A percentile compares a stretch with the other conserved stretches of the same genome.
Conservation (phyloP, 2,888 invertebrate species). For the Drosophila pseudotakahashii region DNA sequence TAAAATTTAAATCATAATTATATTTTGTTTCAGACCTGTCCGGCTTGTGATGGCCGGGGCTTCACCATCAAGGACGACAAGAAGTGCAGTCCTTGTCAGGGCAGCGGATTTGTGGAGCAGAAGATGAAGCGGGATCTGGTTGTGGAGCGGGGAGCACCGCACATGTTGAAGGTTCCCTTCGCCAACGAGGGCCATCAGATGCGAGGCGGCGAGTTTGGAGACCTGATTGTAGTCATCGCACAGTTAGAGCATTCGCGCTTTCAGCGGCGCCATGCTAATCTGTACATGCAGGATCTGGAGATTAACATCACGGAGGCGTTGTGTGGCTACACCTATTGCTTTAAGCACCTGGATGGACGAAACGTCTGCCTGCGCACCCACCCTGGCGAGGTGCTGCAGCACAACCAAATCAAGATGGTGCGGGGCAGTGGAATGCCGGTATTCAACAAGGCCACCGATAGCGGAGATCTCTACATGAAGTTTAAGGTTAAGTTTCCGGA, state of each 20-base stretch:
- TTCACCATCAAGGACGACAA: slow-evolving; percentile 92
- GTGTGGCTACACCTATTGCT: slow-evolving; percentile 93
- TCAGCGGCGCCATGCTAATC: slow-evolving; percentile 90
- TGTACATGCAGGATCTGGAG: slow-evolving; percentile 88
- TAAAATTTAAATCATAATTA: no score
- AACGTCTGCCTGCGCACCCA: slow-evolving; percentile 91
- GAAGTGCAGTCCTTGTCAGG: slow-evolving; percentile 92
- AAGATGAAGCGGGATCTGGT: slow-evolving; percentile 94
- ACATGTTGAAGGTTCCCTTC: slow-evolving; percentile 93
- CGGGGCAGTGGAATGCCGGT: slow-evolving; percentile 96
- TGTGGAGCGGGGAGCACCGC: slow-evolving; percentile 95
- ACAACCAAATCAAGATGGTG: slow-evolving; percentile 91
- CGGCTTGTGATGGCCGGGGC: slow-evolving; percentile 89
- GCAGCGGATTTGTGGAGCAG: slow-evolving; percentile 92
- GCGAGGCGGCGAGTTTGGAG: slow-evolving; percentile 93
- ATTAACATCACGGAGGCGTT: slow-evolving; percentile 94
- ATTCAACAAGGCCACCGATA: slow-evolving; percentile 92
- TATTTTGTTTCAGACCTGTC: slow-evolving; percentile 83
- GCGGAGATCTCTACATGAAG: slow-evolving; percentile 93
- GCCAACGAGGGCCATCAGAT: slow-evolving; percentile 95
- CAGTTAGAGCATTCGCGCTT: slow-evolving; percentile 92
- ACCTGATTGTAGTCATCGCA: slow-evolving; percentile 94
- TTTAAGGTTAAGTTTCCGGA: slow-evolving; percentile 95
- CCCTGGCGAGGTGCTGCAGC: slow-evolving; percentile 93
- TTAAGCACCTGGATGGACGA: slow-evolving; percentile 96